phyloP scores from a whole-genome alignment of 2,888 invertebrate species.

The Nomada ferruginata region DNA sequence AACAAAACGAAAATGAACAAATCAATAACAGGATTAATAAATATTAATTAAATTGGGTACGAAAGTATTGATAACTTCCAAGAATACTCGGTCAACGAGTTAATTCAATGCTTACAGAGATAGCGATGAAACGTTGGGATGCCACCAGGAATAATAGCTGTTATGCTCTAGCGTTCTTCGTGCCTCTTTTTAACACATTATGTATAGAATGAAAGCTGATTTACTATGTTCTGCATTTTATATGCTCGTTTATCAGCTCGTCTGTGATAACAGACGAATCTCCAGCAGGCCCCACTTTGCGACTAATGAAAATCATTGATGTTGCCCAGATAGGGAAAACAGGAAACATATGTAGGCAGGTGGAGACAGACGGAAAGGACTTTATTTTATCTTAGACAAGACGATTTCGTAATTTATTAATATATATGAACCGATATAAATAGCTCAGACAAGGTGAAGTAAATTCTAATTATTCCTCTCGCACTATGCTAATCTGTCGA shows the following conservation, averaged over 20 bases:
- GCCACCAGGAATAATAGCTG: constrained; percentile 62
- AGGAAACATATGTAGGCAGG: neutral
- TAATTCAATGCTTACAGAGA: constrained; percentile 70
- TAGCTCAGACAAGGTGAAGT: too few relatives aligned
- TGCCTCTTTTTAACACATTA: constrained; percentile 64
- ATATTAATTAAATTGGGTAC: neutral
- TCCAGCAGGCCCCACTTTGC: constrained; percentile 57
- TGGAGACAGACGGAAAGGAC: too few relatives aligned
- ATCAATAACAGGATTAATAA: neutral
- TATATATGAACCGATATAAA: too few relatives aligned
- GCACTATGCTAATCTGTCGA: too few relatives aligned
- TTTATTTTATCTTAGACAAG: too few relatives aligned
- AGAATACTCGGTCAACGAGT: neutral
- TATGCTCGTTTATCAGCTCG: constrained; percentile 76
- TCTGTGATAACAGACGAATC: constrained; percentile 69
- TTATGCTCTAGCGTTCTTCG: constrained; percentile 37
- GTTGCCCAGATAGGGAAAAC: constrained; percentile 11
- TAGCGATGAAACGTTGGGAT: constrained; percentile 66
- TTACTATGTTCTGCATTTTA: constrained; percentile 72
- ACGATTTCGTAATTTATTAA: too few relatives aligned
- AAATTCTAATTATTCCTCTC: too few relatives aligned
- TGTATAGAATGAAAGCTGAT: constrained; percentile 58
- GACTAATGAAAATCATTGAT: constrained; percentile 10
- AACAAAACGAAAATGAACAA: too few relatives aligned
- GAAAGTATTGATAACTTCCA: neutral